Conservation (phyloP, 1,140 invertebrate genomes). For the Brachionus manjavacas region DNA sequence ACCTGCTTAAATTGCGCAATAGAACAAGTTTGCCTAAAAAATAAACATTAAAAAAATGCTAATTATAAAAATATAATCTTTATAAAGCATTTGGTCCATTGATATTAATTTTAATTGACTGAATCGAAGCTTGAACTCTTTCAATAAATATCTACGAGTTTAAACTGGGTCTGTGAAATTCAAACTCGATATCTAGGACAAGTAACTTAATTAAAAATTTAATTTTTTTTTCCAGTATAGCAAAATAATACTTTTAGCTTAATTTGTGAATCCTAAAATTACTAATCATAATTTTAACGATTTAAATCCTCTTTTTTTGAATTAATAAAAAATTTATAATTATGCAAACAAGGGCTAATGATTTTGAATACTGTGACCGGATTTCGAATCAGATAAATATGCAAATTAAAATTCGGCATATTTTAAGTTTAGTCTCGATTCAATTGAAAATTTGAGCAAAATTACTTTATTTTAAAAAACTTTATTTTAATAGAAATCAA, state of each 20-base stretch:
- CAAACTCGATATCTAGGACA: neutral
- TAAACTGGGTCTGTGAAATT: neutral
- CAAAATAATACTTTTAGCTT: neutral
- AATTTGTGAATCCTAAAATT: neutral
- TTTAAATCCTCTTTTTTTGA: neutral
- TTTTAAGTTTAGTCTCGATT: neutral
- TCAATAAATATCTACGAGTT: neutral
- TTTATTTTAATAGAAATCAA: neutral
- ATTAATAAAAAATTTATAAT: neutral
- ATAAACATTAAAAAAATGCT: neutral
- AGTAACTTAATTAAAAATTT: neutral
- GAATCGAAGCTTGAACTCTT: neutral
- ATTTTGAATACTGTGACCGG: neutral
- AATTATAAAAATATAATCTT: neutral
- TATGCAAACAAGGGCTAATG: neutral
- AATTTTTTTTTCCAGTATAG: neutral
- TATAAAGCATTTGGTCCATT: neutral
- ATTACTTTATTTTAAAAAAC: neutral
- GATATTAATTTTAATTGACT: neutral
- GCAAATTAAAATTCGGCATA: neutral
- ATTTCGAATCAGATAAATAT: neutral
- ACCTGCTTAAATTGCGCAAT: neutral
- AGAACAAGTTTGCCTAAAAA: neutral
- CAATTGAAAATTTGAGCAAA: neutral
- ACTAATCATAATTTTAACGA: neutral